Conservation (phyloP, 1,140 invertebrate genomes). For the Zaprionus nigranus region DNA sequence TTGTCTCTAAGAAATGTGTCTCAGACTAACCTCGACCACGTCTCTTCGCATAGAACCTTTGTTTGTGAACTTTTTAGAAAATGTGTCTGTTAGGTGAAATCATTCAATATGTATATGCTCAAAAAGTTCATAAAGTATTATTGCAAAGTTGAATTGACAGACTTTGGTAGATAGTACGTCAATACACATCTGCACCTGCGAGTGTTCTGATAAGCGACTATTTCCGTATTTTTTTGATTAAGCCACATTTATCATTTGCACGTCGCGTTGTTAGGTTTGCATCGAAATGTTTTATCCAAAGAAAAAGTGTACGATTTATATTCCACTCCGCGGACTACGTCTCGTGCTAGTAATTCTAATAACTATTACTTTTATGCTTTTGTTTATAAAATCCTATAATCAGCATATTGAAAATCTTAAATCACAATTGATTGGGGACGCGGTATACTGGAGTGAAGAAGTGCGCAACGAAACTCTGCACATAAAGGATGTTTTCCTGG, state of each 20-base stretch:
- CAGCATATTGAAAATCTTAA: not conserved
- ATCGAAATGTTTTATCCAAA: not conserved
- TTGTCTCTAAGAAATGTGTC: too few species aligned
- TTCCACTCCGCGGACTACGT: not conserved
- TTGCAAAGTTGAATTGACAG: too few species aligned
- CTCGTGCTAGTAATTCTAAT: not conserved
- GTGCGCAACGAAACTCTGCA: not conserved
- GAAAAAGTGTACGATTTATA: not conserved
- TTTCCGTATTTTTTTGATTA: not conserved
- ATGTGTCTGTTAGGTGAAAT: too few species aligned
- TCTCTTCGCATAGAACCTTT: too few species aligned
- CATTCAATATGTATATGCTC: too few species aligned
- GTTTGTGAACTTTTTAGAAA: too few species aligned
- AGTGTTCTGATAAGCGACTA: not conserved
- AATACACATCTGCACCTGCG: too few species aligned
- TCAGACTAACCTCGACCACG: too few species aligned
- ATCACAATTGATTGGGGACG: not conserved
- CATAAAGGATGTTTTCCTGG: constrained; percentile 60
- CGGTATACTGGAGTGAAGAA: not conserved
- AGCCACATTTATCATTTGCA: not conserved
- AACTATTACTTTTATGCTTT: not conserved
- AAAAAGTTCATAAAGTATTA: too few species aligned
- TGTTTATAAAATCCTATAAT: not conserved
- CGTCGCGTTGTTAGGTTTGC: not conserved
- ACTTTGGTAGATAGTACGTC: too few species aligned